Percentiles rank a stretch among this genome's conserved stretches.
Conservation (phyloP, 2,888 invertebrate species). For the Thereva unica region DNA sequence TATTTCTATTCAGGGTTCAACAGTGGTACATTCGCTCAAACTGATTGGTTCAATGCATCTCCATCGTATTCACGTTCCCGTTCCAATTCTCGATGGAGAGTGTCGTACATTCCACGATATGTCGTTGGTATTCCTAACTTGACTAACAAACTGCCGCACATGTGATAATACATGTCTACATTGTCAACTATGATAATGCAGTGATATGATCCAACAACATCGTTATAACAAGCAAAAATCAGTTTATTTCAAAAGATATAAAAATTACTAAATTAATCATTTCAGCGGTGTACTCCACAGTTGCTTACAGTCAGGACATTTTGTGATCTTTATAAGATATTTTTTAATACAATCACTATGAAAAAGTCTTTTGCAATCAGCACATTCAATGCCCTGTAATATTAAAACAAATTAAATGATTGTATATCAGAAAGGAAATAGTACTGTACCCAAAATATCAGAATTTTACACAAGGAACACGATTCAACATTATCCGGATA, state of each 20-base stretch:
- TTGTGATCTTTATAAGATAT: constrained; percentile 46
- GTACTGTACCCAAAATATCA: constrained; percentile 47
- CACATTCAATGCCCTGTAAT: constrained; percentile 46
- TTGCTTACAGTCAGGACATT: constrained; percentile 46
- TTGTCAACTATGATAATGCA: no score
- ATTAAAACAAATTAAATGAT: constrained; percentile 2
- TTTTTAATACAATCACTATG: constrained; percentile 48
- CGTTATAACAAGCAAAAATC: background rate
- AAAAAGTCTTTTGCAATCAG: constrained; percentile 45
- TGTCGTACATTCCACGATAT: no score
- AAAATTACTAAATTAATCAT: constrained; percentile 10
- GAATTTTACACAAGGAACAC: constrained; percentile 46
- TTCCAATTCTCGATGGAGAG: no score
- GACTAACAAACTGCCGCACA: no score
- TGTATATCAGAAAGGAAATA: constrained; percentile 4
- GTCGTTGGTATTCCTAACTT: no score
- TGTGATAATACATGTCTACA: no score
- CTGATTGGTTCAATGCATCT: no score
- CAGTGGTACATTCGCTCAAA: no score
- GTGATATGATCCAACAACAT: background rate
- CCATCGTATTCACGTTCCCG: no score
- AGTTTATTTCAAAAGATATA: constrained; percentile 1
- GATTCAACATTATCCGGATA: constrained; percentile 46
- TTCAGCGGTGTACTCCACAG: constrained; percentile 45
- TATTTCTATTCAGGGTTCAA: no score